Percentiles rank a stretch among this genome's conserved stretches.
phyloP scores from a whole-genome alignment of 2,113 vertebrate species.

The Gallinago jamesoni region DNA sequence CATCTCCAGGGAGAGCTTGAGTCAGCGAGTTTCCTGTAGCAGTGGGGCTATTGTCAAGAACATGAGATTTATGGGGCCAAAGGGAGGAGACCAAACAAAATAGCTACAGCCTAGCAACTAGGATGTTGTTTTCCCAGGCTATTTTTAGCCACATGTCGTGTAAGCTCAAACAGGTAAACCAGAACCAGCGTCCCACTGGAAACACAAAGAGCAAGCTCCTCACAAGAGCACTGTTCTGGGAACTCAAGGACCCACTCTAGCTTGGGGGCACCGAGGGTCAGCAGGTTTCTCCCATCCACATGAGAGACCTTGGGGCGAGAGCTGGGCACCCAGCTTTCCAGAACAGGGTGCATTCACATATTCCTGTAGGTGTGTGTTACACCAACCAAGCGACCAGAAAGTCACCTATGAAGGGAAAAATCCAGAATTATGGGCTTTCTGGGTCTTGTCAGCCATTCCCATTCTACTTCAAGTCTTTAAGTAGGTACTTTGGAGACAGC shows the following conservation, averaged over 20 bases:
- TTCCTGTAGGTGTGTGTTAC: accelerated
- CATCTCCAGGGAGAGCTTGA: neutral
- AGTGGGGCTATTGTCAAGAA: neutral
- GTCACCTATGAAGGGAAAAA: neutral
- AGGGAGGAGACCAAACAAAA: neutral
- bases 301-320: accelerated
- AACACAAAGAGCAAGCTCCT: neutral
- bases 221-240: neutral
- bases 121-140: neutral
- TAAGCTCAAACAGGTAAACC: neutral
- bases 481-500: neutral
- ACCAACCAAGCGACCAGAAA: neutral
- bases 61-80: neutral
- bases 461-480: neutral
- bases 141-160: neutral
- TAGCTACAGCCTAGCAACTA: neutral
- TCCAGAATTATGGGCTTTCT: neutral
- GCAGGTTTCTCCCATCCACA: neutral
- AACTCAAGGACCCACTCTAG: neutral
- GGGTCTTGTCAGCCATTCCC: neutral
- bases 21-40: neutral
- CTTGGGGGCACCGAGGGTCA: accelerated
- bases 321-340: neutral
- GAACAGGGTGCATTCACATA: neutral
- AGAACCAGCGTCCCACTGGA: neutral